These are phyloP conservation scores for Drosophila pruinosa DNA, from an alignment of 1,140 invertebrate genomes.

Conservation along the genomic window DNA sequence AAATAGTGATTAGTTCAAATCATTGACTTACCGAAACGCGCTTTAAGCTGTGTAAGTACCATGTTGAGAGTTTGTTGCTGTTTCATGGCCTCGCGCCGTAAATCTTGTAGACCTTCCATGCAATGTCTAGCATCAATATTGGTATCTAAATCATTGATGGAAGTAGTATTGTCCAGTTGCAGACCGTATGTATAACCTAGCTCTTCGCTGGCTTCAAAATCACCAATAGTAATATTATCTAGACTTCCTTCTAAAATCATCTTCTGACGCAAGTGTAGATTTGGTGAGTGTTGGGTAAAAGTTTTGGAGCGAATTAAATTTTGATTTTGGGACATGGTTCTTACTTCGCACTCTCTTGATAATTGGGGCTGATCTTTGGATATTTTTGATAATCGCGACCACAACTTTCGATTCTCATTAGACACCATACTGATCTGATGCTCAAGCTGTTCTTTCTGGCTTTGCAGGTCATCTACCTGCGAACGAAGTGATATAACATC, in stretches of 20 bases:
- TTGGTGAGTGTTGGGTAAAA: conserved; percentile 85
- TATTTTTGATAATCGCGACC: conserved; percentile 88
- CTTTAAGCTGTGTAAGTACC: conserved; percentile 73
- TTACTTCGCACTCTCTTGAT: conserved; percentile 14
- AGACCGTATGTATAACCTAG: conserved; percentile 87
- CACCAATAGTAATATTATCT: conserved; percentile 89
- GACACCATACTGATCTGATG: conserved; percentile 91
- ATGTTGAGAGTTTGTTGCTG: conserved; percentile 87
- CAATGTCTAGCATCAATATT: conserved; percentile 87
- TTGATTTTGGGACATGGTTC: conserved; percentile 38
- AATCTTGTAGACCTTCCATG: conserved; percentile 85
- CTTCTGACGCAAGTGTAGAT: conserved; percentile 83
- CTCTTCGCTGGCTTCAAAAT: conserved; percentile 83
- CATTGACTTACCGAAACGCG: conserved; percentile 50
- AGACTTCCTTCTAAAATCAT: conserved; percentile 86
- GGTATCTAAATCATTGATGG: conserved; percentile 85
- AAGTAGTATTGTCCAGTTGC: conserved; percentile 81
- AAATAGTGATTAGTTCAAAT: neutral
- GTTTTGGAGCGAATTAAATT: conserved; percentile 85
- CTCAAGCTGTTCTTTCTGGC: conserved; percentile 89
- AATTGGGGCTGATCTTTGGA: conserved; percentile 84
- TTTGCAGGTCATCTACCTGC: conserved; percentile 87
- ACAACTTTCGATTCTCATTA: conserved; percentile 90
- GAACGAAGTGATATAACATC: conserved; percentile 84
- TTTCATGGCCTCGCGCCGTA: conserved; percentile 86